Percentiles rank a stretch among this genome's conserved stretches.
Conservation (phyloP, 37 sponge, comb jelly and placozoan species). For the Lycopodina hypogea region DNA sequence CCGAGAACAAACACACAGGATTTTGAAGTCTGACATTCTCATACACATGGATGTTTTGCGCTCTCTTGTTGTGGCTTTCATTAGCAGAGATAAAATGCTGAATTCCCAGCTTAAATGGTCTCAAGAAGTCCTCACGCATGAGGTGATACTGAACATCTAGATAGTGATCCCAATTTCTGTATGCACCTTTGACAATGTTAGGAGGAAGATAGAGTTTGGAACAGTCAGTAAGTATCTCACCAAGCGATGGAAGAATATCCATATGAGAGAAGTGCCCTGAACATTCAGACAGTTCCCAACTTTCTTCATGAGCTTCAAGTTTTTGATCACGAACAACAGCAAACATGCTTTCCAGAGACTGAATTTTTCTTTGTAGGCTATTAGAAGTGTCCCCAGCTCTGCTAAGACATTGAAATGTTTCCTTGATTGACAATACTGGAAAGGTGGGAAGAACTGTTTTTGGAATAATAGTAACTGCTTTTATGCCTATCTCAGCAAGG, state of each 20-base stretch:
- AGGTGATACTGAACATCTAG: conserved; percentile 80
- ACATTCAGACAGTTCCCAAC: not conserved
- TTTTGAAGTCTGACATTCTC: conserved; percentile 40
- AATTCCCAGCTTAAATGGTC: conserved; percentile 68
- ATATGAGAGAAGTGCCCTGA: conserved; percentile 25
- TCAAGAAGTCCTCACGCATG: conserved; percentile 81
- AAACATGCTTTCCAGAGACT: not conserved
- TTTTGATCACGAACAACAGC: not conserved
- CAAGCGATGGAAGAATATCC: conserved; percentile 25
- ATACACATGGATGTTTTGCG: conserved; percentile 48
- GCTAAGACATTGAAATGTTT: conserved; percentile 2
- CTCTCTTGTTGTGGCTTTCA: not conserved
- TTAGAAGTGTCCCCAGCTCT: not conserved
- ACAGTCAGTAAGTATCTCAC: conserved; percentile 22
- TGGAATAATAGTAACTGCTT: conserved; percentile 16
- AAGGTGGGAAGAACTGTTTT: conserved; percentile 11
- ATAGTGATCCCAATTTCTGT: conserved; percentile 68
- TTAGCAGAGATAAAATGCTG: not conserved
- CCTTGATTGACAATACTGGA: conserved; percentile 8
- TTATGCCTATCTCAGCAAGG: conserved; percentile 30
- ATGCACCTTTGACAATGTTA: conserved; percentile 50
- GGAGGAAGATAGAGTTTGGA: conserved; percentile 40
- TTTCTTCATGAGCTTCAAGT: not conserved
- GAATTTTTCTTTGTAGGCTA: not conserved
- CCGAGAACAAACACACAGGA: conserved; percentile 68